phyloP scores from a whole-genome alignment of 2,113 vertebrate genomes.

The Silurus glanis region DNA sequence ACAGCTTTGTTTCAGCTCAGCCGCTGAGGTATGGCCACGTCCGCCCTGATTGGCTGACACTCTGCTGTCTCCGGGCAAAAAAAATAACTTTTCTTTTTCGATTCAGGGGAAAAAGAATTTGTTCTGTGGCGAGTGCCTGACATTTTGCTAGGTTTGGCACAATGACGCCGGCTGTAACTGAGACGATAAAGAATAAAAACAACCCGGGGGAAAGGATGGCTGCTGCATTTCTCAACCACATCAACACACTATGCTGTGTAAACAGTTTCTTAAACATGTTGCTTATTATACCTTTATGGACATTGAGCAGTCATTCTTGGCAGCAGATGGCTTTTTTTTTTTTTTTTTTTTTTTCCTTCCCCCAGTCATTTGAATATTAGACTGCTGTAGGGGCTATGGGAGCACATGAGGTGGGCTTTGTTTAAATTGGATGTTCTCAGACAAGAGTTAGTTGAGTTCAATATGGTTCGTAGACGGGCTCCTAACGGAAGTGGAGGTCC shows the following conservation, averaged over 20 bases:
- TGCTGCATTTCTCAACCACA: neutral
- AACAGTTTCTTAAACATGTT: neutral
- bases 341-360: neutral
- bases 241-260: neutral
- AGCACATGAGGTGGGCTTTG: neutral
- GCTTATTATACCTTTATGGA: neutral
- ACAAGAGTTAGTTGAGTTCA: neutral
- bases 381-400: constrained; percentile 2
- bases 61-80: constrained; percentile 58
- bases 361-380: constrained; percentile 7
- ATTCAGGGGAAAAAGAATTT: constrained; percentile 58
- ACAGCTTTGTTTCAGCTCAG: constrained; percentile 66
- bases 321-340: neutral
- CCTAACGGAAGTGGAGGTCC: no score
- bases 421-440: neutral
- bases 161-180: constrained; percentile 1
- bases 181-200: neutral
- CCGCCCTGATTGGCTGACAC: constrained; percentile 56
- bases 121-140: constrained; percentile 56
- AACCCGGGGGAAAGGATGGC: neutral
- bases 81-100: constrained; percentile 64
- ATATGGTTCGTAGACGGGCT: no score
- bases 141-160: constrained; percentile 5
- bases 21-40: constrained; percentile 53
- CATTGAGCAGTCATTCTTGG: neutral